phyloP scores from a whole-genome alignment of 2,888 invertebrate genomes.

The Parnassius glacialis region DNA sequence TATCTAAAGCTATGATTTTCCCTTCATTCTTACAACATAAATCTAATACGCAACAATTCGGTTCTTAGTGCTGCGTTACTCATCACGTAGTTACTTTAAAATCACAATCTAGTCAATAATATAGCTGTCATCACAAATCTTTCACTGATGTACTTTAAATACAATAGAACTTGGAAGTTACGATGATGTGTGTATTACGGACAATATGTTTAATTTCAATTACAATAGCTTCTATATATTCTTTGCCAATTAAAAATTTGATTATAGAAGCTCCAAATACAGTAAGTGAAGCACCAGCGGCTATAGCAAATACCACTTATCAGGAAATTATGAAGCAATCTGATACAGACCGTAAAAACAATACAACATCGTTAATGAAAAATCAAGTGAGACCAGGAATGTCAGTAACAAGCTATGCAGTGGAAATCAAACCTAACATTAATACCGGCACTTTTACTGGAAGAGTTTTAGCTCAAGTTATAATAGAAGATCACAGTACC shows the following conservation, averaged over 20 bases:
- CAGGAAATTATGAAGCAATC: constrained; percentile 2
- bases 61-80: constrained; percentile 29
- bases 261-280: constrained; percentile 1
- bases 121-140: constrained; percentile 1
- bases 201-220: constrained; percentile 29
- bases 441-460: constrained; percentile 45
- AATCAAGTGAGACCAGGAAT: constrained; percentile 53
- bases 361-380: constrained; percentile 24
- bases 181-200: constrained; percentile 37
- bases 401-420: constrained; percentile 39
- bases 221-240: constrained; percentile 27
- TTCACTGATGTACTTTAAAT: constrained; percentile 12
- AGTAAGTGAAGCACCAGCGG: not conserved
- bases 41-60: constrained; percentile 9
- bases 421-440: constrained; percentile 44
- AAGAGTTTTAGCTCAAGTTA: constrained; percentile 38
- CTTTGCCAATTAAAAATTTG: constrained; percentile 38
- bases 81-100: constrained; percentile 30
- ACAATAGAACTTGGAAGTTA: not conserved
- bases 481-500: constrained; percentile 37
- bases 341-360: constrained; percentile 19
- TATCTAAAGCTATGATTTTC: constrained; percentile 13
- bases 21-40: constrained; percentile 9
- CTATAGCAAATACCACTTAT: constrained; percentile 17
- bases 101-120: constrained; percentile 8